Evolutionary conservation across 2,888 invertebrate genomes (phyloP).

Genomic region (Ormia ochracea): DNA sequence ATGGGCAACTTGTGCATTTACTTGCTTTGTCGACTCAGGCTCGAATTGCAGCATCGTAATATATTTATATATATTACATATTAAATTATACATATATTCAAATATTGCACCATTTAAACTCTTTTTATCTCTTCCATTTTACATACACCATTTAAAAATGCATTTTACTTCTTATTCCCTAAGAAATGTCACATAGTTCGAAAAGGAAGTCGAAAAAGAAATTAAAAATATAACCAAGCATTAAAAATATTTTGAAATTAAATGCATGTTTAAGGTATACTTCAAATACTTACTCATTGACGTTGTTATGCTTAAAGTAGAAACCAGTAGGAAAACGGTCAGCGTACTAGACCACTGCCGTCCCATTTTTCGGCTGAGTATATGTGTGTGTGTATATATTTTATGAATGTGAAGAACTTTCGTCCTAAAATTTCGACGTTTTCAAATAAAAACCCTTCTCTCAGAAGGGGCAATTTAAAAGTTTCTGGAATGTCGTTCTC

Average conservation of each 20-base stretch:
- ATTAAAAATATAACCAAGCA: neutral
- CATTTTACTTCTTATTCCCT: too few species aligned
- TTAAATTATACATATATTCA: too few species aligned
- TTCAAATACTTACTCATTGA: slow-evolving; percentile 74
- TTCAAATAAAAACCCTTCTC: slow-evolving; percentile 24
- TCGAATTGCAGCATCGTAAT: too few species aligned
- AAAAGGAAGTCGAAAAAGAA: neutral
- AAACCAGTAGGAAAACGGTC: slow-evolving; percentile 75
- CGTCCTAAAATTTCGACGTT: slow-evolving; percentile 17
- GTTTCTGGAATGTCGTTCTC: slow-evolving; percentile 43
- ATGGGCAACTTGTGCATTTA: too few species aligned
- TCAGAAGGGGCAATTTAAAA: slow-evolving; percentile 9
- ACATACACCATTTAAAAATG: too few species aligned
- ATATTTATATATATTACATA: too few species aligned
- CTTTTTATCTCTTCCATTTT: too few species aligned
- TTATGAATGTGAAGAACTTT: slow-evolving; percentile 38
- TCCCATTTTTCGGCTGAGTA: slow-evolving; percentile 70
- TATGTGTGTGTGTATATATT: slow-evolving; percentile 39
- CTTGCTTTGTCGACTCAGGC: too few species aligned
- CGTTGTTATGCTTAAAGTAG: slow-evolving; percentile 71
- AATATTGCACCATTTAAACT: too few species aligned
- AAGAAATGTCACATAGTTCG: too few species aligned
- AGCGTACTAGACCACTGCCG: slow-evolving; percentile 74
- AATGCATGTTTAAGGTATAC: too few species aligned
- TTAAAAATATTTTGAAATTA: neutral